Base-by-base conservation (phyloP, 2,113 vertebrate genomes). In the Daubentonia madagascariensis region DNA sequence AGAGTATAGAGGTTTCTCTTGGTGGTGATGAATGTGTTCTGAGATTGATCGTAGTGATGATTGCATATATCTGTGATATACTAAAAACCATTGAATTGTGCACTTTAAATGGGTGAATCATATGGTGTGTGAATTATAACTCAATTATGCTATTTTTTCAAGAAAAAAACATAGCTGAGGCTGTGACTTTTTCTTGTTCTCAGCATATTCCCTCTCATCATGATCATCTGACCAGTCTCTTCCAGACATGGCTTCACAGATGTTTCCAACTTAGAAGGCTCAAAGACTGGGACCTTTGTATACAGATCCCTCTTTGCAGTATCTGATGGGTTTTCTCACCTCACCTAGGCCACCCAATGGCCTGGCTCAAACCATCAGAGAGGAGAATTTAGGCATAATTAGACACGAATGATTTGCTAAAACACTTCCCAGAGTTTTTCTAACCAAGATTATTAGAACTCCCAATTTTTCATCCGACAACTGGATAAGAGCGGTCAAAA, bases 321-420 rank as follows among this genome's bases (percentile, higher is more conserved):
- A 17, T 40, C 54, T 9, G 17, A n/a, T 30, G 25, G 8, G 30
- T 11, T 30, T 32, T 59, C 59, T 85, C 61, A 14, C 40, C 43
- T 63, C 40, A 23, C 57, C 61, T 61, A 8, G 18, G 30, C 43
- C 43, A 6, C 43, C 43, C 43, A 22, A 3, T 35, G 22, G 43
- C 61, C 7, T 4, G 57, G 30, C 61, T n/a, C 43, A 9, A 35
- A 11, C 13, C 4, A 30, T 10, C 80, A n/a, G 20, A 50, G 20
- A 35, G 61, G 22, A n/a, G 7, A 50, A n/a, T 1, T 4, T 2
- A 18, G 13, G 30, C 43, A 3, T 9, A 5, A 67, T 16, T 13
- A 50, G 61, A 63, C 61, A n/a, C 8, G 10, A 5, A 1, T 18
- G 40, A 25, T 48, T 9, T 4, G 20, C 61, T 23, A 20, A 61